Conservation (phyloP, 2,113 vertebrate species). For the Baryphthengus martii region DNA sequence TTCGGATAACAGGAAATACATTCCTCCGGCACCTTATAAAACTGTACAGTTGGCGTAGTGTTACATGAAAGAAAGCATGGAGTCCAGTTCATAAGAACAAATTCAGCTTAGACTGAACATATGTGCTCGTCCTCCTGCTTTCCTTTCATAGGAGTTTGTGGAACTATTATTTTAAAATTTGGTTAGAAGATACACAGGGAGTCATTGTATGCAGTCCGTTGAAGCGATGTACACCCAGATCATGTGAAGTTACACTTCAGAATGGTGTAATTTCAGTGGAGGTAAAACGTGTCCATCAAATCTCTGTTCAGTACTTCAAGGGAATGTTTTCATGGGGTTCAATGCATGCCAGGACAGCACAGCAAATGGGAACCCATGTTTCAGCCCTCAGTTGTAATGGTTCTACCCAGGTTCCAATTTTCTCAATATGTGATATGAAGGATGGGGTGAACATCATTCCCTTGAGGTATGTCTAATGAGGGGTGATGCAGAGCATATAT, state of each 20-base stretch:
- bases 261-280: neutral
- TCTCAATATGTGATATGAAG: neutral
- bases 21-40: slow-evolving; percentile 47
- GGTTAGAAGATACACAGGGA: neutral
- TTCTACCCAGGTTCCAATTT: neutral
- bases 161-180: neutral
- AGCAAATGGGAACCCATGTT: neutral
- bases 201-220: rapidly evolving
- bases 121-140: neutral
- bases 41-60: neutral
- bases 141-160: neutral
- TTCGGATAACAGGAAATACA: slow-evolving; percentile 52
- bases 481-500: neutral
- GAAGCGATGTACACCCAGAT: neutral
- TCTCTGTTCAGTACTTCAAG: neutral
- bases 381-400: neutral
- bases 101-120: neutral
- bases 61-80: neutral
- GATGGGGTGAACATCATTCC: neutral
- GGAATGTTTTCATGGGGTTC: neutral
- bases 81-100: neutral
- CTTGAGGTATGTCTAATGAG: neutral
- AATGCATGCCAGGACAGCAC: neutral
- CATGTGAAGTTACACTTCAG: neutral
- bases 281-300: neutral